Conservation (phyloP, 1,140 invertebrate species). For the Drosophila sp. region DNA sequence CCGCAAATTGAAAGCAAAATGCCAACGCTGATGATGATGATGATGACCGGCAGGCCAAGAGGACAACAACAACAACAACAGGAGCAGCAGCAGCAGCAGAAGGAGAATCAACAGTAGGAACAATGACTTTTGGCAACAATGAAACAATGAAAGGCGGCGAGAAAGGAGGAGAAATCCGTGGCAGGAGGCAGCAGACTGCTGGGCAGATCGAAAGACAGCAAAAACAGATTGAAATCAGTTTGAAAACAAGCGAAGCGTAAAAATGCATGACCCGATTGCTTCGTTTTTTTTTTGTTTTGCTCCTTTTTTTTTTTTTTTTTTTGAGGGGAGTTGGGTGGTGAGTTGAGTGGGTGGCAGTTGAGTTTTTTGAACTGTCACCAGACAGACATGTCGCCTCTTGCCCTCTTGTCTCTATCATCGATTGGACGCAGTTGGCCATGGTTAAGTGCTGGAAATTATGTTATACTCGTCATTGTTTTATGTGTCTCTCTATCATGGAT, state of each 20-base stretch:
- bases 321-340: neutral
- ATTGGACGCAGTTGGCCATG: constrained; percentile 49
- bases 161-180: constrained; percentile 13
- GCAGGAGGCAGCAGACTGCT: constrained; percentile 6
- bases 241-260: constrained; percentile 71
- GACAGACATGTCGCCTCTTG: neutral
- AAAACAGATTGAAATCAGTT: constrained; percentile 75
- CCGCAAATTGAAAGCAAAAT: constrained; percentile 71
- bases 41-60: constrained; percentile 16
- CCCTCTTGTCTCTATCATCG: neutral
- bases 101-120: constrained; percentile 7
- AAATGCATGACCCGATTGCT: constrained; percentile 57
- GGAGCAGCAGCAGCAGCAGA: constrained; percentile 14
- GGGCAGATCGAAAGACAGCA: constrained; percentile 64
- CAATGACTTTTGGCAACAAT: constrained; percentile 67
- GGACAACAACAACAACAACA: constrained; percentile 28
- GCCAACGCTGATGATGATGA: constrained; percentile 40
- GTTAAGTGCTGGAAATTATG: constrained; percentile 66
- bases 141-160: constrained; percentile 42
- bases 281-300: neutral
- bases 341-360: neutral
- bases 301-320: neutral
- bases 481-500: constrained; percentile 52
- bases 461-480: constrained; percentile 64
- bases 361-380: constrained; percentile 7